These are phyloP conservation scores for Pachyrhynchus sulphureomaculatus DNA, from an alignment of 1,140 invertebrate genomes.

Conservation along the genomic window DNA sequence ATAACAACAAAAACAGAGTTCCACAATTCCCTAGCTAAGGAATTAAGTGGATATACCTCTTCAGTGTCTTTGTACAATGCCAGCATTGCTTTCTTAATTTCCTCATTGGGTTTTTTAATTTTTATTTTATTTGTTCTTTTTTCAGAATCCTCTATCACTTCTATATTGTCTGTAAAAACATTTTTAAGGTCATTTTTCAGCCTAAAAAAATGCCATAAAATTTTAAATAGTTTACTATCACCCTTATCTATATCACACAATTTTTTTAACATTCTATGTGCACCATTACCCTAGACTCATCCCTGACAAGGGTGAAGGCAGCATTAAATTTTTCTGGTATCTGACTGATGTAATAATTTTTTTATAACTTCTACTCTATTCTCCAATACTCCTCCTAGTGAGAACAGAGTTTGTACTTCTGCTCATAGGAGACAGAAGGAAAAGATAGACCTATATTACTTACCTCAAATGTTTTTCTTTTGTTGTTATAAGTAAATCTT, in stretches of 20 bases:
- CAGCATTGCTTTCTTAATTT: conserved; percentile 27
- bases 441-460: conserved; percentile 1
- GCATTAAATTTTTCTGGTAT: no score
- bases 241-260: conserved; percentile 48
- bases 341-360: no score
- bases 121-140: conserved; percentile 34
- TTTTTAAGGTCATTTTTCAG: conserved; percentile 49
- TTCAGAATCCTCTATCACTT: conserved; percentile 37
- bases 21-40: conserved; percentile 57
- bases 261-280: conserved; percentile 19
- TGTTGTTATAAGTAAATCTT: conserved; percentile 49
- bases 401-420: background rate
- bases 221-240: background rate
- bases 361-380: no score
- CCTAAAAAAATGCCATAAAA: background rate
- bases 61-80: conserved; percentile 27
- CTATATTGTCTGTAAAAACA: conserved; percentile 55
- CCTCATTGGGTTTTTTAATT: conserved; percentile 30
- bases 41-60: conserved; percentile 22
- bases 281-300: no score
- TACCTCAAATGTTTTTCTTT: conserved; percentile 7
- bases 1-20: conserved; percentile 58
- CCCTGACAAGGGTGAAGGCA: no score
- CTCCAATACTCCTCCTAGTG: background rate
- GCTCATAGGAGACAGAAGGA: background rate